These are phyloP conservation scores for Gymnoscopelus braueri DNA, from an alignment of 2,797 vertebrate genomes.

Conservation along the genomic window DNA sequence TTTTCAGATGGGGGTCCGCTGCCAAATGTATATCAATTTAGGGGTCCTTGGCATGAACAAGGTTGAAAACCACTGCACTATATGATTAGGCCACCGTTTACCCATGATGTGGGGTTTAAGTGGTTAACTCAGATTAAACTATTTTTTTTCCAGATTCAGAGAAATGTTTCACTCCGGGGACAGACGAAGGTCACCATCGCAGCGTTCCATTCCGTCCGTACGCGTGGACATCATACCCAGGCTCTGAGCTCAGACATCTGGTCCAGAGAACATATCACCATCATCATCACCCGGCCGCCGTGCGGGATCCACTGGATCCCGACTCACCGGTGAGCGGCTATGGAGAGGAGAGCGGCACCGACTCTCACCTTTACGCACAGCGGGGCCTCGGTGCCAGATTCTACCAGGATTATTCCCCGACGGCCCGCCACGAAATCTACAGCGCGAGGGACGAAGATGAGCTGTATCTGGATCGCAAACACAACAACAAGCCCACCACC, in stretches of 20 bases:
- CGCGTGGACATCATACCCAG: slow-evolving; percentile 86
- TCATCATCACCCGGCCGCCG: slow-evolving; percentile 73
- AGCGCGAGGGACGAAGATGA: slow-evolving; percentile 53
- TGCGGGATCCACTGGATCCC: slow-evolving; percentile 63
- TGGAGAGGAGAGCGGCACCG: slow-evolving; percentile 74
- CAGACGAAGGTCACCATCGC: slow-evolving; percentile 85
- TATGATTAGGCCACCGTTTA: no score
- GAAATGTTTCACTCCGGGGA: slow-evolving; percentile 84
- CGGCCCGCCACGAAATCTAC: slow-evolving; percentile 44
- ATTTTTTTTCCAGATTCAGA: slow-evolving; percentile 85
- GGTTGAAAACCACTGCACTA: no score
- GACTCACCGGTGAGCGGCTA: slow-evolving; percentile 74
- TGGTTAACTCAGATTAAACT: no score
- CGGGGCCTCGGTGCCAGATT: slow-evolving; percentile 44
- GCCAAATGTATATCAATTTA: no score
- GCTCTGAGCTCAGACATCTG: slow-evolving; percentile 87
- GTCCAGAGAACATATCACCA: slow-evolving; percentile 73
- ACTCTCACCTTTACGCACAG: slow-evolving; percentile 68
- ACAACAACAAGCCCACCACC: slow-evolving; percentile 66
- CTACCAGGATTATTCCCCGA: slow-evolving; percentile 57
- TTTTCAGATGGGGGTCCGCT: no score
- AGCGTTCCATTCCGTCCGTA: slow-evolving; percentile 86
- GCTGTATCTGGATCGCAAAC: slow-evolving; percentile 73
- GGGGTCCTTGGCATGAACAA: no score
- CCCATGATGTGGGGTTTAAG: no score